These are phyloP conservation scores for Polylopha cassiicola DNA, from an alignment of 2,888 invertebrate genomes.

Conservation along the genomic window DNA sequence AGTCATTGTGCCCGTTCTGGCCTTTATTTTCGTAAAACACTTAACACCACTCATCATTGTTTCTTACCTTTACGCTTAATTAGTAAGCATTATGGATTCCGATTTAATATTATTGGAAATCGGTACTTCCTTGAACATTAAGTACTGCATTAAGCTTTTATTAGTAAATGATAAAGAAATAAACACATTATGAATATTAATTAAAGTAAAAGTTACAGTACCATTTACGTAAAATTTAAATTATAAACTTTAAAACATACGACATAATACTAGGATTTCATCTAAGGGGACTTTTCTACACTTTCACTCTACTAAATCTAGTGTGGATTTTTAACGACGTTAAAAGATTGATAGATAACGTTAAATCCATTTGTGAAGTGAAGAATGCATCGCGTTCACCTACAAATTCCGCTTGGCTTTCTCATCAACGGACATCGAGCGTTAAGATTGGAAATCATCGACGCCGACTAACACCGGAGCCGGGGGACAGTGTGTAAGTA, in stretches of 20 bases:
- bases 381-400: slow-evolving; percentile 21
- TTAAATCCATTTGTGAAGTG: slow-evolving; percentile 9
- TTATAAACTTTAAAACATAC: too few species aligned
- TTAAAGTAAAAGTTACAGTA: too few species aligned
- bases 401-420: slow-evolving; percentile 39
- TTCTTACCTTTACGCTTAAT: slow-evolving; percentile 29
- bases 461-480: slow-evolving; percentile 28
- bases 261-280: too few species aligned
- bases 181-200: too few species aligned
- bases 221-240: too few species aligned
- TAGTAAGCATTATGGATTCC: too few species aligned
- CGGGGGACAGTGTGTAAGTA: not conserved
- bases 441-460: slow-evolving; percentile 54
- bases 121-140: too few species aligned
- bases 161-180: too few species aligned
- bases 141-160: too few species aligned
- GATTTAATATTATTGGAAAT: too few species aligned
- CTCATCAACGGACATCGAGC: slow-evolving; percentile 44
- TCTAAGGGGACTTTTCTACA: too few species aligned
- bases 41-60: slow-evolving; percentile 70
- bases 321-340: slow-evolving; percentile 15
- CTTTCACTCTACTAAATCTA: too few species aligned
- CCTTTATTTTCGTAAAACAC: slow-evolving; percentile 76
- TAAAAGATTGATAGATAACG: slow-evolving; percentile 11
- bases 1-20: slow-evolving; percentile 76